These are phyloP conservation scores for Tokudaia muenninki DNA, from an alignment of 2,797 vertebrate genomes.

Conservation along the genomic window DNA sequence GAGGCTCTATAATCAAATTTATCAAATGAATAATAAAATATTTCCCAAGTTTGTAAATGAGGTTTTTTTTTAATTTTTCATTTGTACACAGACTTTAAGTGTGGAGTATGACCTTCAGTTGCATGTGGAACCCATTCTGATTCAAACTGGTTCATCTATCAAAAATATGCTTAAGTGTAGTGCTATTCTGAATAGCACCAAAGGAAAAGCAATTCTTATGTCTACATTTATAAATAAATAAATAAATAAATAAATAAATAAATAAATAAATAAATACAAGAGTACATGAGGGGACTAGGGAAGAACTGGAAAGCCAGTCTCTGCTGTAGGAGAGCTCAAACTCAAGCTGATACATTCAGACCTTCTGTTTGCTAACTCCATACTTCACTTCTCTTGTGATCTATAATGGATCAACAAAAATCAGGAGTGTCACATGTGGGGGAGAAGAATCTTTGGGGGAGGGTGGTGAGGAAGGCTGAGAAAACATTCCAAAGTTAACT, in stretches of 20 bases:
- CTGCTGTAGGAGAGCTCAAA: background rate
- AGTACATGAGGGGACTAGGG: background rate
- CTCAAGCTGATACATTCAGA: background rate
- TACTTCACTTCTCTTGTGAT: background rate
- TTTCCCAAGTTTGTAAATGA: conserved; percentile 38
- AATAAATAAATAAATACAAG: background rate
- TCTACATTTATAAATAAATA: background rate
- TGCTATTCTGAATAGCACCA: conserved; percentile 23
- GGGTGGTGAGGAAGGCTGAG: background rate
- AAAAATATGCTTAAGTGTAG: background rate
- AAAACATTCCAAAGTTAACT: conserved; percentile 33
- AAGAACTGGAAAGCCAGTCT: background rate
- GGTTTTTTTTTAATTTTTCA: conserved; percentile 48
- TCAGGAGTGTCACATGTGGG: background rate
- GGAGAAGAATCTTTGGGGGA: background rate
- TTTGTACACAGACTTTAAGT: background rate
- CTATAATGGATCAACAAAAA: conserved; percentile 14
- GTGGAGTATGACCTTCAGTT: background rate
- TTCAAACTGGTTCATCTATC: conserved; percentile 31
- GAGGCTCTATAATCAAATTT: background rate
- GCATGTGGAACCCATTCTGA: background rate
- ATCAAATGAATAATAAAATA: conserved; percentile 27
- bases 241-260: no score
- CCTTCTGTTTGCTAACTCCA: conserved; percentile 32
- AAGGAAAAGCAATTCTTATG: conserved; percentile 19